phyloP scores from a whole-genome alignment of 2,797 vertebrate genomes.

The Rhinichthys osculus region DNA sequence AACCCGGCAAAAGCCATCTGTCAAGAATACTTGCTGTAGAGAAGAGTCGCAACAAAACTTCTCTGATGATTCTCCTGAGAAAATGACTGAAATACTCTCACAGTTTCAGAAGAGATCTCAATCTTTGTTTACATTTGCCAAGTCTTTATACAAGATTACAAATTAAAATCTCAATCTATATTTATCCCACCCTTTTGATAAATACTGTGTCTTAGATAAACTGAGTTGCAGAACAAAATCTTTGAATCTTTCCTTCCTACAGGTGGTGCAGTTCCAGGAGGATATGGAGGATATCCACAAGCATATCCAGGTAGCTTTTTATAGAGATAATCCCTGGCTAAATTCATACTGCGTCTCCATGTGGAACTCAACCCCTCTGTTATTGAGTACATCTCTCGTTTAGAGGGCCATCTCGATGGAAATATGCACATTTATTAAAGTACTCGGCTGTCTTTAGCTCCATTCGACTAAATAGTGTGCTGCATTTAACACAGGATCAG shows the following conservation, averaged over 20 bases:
- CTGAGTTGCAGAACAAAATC: neutral
- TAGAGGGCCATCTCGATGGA: neutral
- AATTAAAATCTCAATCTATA: neutral
- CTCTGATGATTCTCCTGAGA: neutral
- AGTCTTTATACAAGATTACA: neutral
- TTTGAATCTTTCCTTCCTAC: slow-evolving; percentile 51
- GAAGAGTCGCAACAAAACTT: neutral
- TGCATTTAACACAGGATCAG: neutral
- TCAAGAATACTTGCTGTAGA: neutral
- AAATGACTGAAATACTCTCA: neutral
- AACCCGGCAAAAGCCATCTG: neutral
- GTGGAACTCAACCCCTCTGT: neutral
- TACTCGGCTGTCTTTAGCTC: neutral
- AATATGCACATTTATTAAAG: neutral
- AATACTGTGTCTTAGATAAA: neutral
- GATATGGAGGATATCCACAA: slow-evolving; percentile 75
- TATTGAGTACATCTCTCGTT: neutral
- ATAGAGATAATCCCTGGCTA: neutral
- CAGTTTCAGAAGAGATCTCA: neutral
- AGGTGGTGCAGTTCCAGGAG: slow-evolving; percentile 66
- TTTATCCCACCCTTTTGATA: neutral
- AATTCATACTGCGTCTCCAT: neutral
- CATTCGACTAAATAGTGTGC: neutral
- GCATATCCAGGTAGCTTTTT: slow-evolving; percentile 72
- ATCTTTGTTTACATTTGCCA: neutral